Evolutionary conservation across 2,888 invertebrate species (phyloP), one percentile per base, ranked within the genome.

Genomic region (Euzetes globulus): DNA sequence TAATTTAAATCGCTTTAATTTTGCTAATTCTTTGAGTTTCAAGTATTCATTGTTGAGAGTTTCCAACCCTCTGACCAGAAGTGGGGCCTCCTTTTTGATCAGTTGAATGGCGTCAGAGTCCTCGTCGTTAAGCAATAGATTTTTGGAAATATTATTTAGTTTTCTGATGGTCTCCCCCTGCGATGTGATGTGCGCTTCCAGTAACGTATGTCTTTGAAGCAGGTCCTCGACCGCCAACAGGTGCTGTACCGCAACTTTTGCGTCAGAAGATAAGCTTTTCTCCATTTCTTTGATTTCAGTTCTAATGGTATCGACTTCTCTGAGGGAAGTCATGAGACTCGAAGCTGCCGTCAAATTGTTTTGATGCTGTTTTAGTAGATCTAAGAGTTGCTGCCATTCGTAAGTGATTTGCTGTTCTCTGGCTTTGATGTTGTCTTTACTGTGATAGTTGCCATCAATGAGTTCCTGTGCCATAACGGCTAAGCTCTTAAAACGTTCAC

Each of bases 391-490:
- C 87, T 89, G 86, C 98, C 98, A 99, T 80, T 92, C 89, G 73
- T 87, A 85, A 81, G 93, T 86, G 45, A 97, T 94, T 76, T 93
- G 88, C 74, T 87, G 86, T 80, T 90, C 89, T 0, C 90, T 81
- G 55, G 81, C 80, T 72, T 85, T 84, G 1, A 98, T 93, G 0
- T 88, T 87, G 76, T 92, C 93, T 29, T 91, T 88, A 50, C 91
- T 91, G 82, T 95, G 91, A 84, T 96, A 99, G 79, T 91, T 90
- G 85, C 97, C 97, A 47, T 88, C 86, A 33, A 92, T 91, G 73
- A 99, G 85, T 81, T 98, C 96, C 71, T 90, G 89, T 1, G 94
- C 92, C 93, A 99, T 94, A 73, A 91, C 90, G 0, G 91, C 91
- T 65, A 99, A 86, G 83, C 95, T 93, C 79, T 92, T 91, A 82